Percentiles rank a stretch among this genome's conserved stretches.
These are phyloP conservation scores for Sympetrum striolatum DNA, from an alignment of 2,888 invertebrate species.

Conservation along the genomic window DNA sequence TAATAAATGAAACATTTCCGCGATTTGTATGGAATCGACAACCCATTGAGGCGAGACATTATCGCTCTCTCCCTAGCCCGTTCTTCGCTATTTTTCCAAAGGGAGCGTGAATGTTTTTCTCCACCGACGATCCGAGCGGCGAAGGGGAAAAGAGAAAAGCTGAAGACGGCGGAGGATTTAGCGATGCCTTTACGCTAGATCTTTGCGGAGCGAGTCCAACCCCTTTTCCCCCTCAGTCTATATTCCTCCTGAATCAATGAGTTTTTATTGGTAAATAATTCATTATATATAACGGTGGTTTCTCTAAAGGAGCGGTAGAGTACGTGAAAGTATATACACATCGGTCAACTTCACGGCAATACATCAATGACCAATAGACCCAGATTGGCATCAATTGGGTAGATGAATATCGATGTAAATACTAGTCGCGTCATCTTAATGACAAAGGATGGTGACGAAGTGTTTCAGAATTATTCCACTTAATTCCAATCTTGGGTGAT, in stretches of 20 bases:
- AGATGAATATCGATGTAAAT: too few relatives aligned
- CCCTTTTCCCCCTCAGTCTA: background rate
- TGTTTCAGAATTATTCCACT: too few relatives aligned
- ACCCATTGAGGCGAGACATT: background rate
- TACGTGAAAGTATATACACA: too few relatives aligned
- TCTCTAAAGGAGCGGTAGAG: too few relatives aligned
- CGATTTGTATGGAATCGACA: background rate
- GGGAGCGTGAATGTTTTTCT: background rate
- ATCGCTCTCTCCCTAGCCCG: background rate
- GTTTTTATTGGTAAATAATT: too few relatives aligned
- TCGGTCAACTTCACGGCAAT: too few relatives aligned
- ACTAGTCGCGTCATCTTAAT: too few relatives aligned
- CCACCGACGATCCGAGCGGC: background rate
- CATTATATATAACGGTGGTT: too few relatives aligned
- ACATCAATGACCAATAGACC: too few relatives aligned
- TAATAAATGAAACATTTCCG: background rate
- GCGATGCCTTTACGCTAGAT: background rate
- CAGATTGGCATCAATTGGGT: too few relatives aligned
- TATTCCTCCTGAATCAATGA: background rate
- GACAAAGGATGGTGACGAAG: too few relatives aligned
- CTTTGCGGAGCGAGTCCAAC: background rate
- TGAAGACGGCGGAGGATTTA: background rate
- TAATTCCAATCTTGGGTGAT: too few relatives aligned
- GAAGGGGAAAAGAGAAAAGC: background rate
- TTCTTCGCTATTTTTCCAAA: background rate